Evolutionary conservation across 2,797 vertebrate species (phyloP).

Genomic region (Brachymystax lenok): DNA sequence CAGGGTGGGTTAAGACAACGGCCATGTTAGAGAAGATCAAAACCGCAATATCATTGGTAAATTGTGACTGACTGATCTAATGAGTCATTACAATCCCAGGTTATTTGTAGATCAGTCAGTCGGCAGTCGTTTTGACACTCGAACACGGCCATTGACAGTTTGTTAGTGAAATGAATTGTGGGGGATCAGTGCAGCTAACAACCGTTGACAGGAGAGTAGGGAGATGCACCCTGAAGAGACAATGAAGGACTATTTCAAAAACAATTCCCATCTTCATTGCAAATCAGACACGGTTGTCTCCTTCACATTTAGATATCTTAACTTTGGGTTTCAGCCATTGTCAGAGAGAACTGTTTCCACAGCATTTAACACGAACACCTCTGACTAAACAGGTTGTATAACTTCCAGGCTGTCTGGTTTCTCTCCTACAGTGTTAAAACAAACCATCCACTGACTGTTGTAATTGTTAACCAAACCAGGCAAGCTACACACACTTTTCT

Average conservation of each 20-base stretch:
- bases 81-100: no score
- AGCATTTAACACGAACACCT: background rate
- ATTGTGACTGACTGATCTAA: no score
- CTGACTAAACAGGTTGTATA: background rate
- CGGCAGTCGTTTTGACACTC: no score
- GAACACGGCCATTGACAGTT: background rate
- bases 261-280: background rate
- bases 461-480: background rate
- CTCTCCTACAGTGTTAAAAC: background rate
- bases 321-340: background rate
- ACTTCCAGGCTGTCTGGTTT: background rate
- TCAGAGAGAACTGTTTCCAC: background rate
- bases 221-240: background rate
- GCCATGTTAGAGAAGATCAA: no score
- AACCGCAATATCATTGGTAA: no score
- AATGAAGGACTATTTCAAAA: background rate
- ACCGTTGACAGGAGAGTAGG: slow-evolving; percentile 31
- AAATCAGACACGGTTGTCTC: background rate
- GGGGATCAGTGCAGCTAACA: slow-evolving; percentile 27
- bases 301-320: background rate
- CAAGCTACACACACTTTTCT: background rate
- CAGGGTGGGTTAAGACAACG: slow-evolving; percentile 5
- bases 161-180: slow-evolving; percentile 16
- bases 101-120: no score
- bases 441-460: background rate